Conservation (phyloP, 2,888 invertebrate species). For the Xanthorhoe designata region DNA sequence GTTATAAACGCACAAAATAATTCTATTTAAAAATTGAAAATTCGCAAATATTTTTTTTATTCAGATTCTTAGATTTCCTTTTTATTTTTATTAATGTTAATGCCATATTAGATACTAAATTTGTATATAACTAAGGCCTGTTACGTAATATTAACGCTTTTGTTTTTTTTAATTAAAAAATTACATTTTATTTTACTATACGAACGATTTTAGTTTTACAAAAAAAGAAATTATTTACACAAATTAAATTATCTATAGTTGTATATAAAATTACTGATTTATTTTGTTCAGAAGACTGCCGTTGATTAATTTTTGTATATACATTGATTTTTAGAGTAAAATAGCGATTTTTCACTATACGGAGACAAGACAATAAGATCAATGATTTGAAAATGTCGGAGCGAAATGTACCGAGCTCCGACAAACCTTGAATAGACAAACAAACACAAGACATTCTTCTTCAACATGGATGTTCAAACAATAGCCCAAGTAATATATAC, state of each 20-base stretch:
- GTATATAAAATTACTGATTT: constrained; percentile 69
- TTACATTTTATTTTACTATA: constrained; percentile 67
- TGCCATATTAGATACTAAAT: constrained; percentile 82
- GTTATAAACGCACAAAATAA: constrained; percentile 79
- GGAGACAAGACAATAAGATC: constrained; percentile 55
- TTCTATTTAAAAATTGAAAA: constrained; percentile 61
- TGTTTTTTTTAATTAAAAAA: constrained; percentile 66
- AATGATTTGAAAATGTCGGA: constrained; percentile 54
- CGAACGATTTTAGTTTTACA: constrained; percentile 43
- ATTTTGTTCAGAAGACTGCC: constrained; percentile 82
- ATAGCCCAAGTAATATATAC: constrained; percentile 67
- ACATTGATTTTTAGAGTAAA: constrained; percentile 57
- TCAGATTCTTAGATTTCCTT: constrained; percentile 45
- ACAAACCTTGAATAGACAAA: constrained; percentile 60
- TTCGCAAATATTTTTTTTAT: constrained; percentile 55
- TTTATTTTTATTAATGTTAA: constrained; percentile 69
- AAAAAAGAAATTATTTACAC: constrained; percentile 51
- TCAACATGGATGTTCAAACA: constrained; percentile 68
- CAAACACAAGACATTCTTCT: constrained; percentile 78
- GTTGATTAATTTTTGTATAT: constrained; percentile 72
- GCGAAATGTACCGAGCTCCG: constrained; percentile 49
- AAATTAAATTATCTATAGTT: constrained; percentile 64
- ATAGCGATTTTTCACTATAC: constrained; percentile 82
- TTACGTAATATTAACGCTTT: constrained; percentile 74
- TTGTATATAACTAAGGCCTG: constrained; percentile 75